A percentile compares a stretch with the other conserved stretches of the same genome.
Conservation (phyloP, 2,797 vertebrate species). For the Cossypha niveicapilla region DNA sequence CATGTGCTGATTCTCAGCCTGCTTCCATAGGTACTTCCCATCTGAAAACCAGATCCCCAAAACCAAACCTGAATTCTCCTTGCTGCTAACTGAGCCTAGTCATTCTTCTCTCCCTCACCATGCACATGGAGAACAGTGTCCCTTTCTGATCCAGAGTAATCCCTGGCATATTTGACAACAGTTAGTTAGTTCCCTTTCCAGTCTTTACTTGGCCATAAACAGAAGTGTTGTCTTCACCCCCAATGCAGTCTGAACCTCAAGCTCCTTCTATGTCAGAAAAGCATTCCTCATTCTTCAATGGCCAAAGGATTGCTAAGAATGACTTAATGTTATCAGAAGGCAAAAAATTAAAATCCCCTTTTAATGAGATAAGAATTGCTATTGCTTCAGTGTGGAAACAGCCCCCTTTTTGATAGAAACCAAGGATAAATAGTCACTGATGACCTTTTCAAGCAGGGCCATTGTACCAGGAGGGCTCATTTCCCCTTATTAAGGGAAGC, state of each 20-base stretch:
- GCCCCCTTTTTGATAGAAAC: background rate
- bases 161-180: background rate
- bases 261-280: background rate
- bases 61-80: background rate
- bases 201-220: background rate
- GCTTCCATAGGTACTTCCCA: background rate
- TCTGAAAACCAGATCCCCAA: background rate
- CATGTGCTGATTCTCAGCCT: background rate
- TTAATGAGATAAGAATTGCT: slow-evolving; percentile 34
- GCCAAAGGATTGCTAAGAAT: background rate
- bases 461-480: slow-evolving; percentile 6
- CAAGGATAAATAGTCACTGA: background rate
- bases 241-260: background rate
- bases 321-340: slow-evolving; percentile 1
- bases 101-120: background rate
- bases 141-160: background rate
- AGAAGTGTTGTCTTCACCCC: background rate
- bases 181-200: background rate
- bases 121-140: background rate
- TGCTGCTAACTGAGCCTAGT: background rate
- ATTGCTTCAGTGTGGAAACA: background rate
- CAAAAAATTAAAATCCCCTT: background rate
- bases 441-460: slow-evolving; percentile 24
- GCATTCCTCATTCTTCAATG: background rate
- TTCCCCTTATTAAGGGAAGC: slow-evolving; percentile 2